Evolutionary conservation across 2,888 invertebrate genomes (phyloP).

Genomic region (Lasioglossum villosulum): DNA sequence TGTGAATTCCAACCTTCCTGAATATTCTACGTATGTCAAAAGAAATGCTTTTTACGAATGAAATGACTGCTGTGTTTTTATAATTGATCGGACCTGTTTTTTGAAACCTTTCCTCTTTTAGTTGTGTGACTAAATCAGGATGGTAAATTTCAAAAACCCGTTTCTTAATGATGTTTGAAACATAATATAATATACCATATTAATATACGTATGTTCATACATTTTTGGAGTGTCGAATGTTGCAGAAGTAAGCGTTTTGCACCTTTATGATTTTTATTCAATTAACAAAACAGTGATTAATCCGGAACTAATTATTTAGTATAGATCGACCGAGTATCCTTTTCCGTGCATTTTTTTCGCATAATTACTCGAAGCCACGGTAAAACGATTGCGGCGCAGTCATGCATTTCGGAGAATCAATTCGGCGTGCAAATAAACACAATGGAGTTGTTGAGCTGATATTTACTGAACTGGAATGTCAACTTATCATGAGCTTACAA

Average conservation of each 20-base stretch:
- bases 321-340: background rate
- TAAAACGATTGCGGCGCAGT: constrained; percentile 9
- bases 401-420: background rate
- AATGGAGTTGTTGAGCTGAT: constrained; percentile 10
- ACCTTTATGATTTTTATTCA: background rate
- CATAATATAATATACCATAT: too few relatives aligned
- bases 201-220: background rate
- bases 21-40: too few relatives aligned
- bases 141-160: too few relatives aligned
- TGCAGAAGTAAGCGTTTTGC: background rate
- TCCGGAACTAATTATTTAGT: background rate
- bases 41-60: too few relatives aligned
- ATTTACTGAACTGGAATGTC: background rate
- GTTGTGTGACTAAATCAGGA: too few relatives aligned
- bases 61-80: too few relatives aligned
- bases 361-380: background rate
- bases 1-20: too few relatives aligned
- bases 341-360: background rate
- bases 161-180: too few relatives aligned
- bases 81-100: too few relatives aligned
- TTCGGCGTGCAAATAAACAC: constrained; percentile 20
- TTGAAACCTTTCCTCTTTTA: too few relatives aligned
- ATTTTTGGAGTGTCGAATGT: background rate
- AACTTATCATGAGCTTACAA: constrained; percentile 5
- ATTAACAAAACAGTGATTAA: background rate